Evolutionary conservation across 1,140 invertebrate genomes (phyloP), one percentile per base, ranked within the genome.

Genomic region (Drosophila obscura): DNA sequence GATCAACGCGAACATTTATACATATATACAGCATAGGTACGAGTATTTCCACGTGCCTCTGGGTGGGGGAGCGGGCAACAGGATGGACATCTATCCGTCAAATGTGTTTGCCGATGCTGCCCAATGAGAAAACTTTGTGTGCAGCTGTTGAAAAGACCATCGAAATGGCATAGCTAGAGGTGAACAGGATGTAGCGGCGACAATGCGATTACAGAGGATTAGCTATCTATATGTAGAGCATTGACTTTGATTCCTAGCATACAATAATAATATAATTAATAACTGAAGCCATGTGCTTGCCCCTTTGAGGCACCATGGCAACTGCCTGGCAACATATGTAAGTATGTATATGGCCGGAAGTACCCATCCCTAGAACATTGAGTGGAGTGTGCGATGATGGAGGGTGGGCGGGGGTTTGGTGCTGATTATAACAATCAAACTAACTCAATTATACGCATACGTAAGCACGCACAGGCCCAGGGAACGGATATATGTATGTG

Each of bases 401-500:
- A n/a, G n/a, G n/a, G 19, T 7, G 2, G 5, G 6, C 5, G 1
- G 11, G 19, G n/a, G 39, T 15, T 13, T 8, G 51, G 9, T 51
- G 44, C 63, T 69, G 66, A 67, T 81, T 85, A 80, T 39, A 69
- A 71, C 68, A 80, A 73, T 77, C 73, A 63, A 35, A 78, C 65
- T 60, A 87, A 87, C 75, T 87, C 73, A 82, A 85, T 87, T 85
- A 87, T 62, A 78, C 69, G 78, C 82, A 81, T 65, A 65, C 66
- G 75, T 84, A 73, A 65, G 64, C 77, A 85, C 66, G 53, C 44
- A 15, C 55, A 56, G 15, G 13, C 8, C 1, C 22, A 1, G n/a
- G 45, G 44, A 3, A 9, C 16, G 9, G 15, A 61, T 44, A 35
- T 2, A 19, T 15, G n/a, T n/a, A n/a, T n/a, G n/a, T n/a, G n/a